Evolutionary conservation across 2,888 invertebrate species (phyloP).

Genomic region (Mimas tiliae): DNA sequence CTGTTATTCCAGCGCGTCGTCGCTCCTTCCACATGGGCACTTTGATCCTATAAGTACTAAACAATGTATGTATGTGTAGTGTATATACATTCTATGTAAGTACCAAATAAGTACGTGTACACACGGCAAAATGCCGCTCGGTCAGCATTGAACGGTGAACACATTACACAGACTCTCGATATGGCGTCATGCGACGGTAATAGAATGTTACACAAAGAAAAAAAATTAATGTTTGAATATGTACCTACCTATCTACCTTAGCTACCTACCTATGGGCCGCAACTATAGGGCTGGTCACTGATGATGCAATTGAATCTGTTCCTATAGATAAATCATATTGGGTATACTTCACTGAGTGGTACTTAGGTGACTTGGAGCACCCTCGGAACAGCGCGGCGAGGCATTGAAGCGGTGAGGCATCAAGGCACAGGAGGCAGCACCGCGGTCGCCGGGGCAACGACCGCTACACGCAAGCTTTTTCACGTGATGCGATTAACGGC

Average conservation of each 20-base stretch:
- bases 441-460: conserved; percentile 45
- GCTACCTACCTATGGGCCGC: too few species aligned
- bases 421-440: background rate
- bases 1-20: too few species aligned
- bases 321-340: background rate
- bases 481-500: conserved; percentile 72
- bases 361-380: too few species aligned
- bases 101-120: too few species aligned
- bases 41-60: too few species aligned
- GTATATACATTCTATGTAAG: too few species aligned
- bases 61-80: too few species aligned
- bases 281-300: too few species aligned
- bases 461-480: conserved; percentile 72
- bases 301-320: background rate
- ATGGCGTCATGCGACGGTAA: conserved; percentile 10
- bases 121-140: background rate
- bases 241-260: background rate
- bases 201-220: conserved; percentile 15
- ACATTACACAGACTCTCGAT: conserved; percentile 6
- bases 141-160: background rate
- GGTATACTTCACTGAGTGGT: too few species aligned
- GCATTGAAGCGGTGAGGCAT: too few species aligned
- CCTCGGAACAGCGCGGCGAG: too few species aligned
- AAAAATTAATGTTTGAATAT: background rate
- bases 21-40: too few species aligned